These are phyloP conservation scores for Asobara japonica DNA, from an alignment of 1,140 invertebrate genomes.

Conservation along the genomic window DNA sequence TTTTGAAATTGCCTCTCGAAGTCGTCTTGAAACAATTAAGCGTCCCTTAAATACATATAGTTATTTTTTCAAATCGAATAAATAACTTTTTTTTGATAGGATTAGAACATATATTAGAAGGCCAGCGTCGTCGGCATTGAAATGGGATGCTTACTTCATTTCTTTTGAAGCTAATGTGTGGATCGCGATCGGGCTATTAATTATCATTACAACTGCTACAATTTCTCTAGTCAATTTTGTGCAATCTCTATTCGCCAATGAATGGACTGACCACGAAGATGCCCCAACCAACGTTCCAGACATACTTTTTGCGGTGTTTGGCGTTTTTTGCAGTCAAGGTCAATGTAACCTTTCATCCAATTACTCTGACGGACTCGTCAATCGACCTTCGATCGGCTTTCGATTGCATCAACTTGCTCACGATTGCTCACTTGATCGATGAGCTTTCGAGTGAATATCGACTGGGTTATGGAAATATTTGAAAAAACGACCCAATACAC, in stretches of 20 bases:
- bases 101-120: slow-evolving; percentile 57
- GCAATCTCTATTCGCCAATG: not conserved
- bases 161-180: slow-evolving; percentile 56
- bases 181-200: slow-evolving; percentile 45
- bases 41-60: too few species aligned
- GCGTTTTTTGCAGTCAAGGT: slow-evolving; percentile 60
- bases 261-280: not conserved
- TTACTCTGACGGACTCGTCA: too few species aligned
- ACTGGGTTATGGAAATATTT: too few species aligned
- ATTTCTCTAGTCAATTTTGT: slow-evolving; percentile 34
- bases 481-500: too few species aligned
- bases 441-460: too few species aligned
- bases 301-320: slow-evolving; percentile 51
- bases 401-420: too few species aligned
- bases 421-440: too few species aligned
- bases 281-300: slow-evolving; percentile 40
- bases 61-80: too few species aligned
- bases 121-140: slow-evolving; percentile 49
- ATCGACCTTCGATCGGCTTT: too few species aligned
- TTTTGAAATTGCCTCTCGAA: too few species aligned
- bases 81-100: slow-evolving; percentile 42
- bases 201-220: slow-evolving; percentile 44
- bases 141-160: slow-evolving; percentile 58
- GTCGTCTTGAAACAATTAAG: too few species aligned
- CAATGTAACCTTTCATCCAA: not conserved